phyloP scores from a whole-genome alignment of 2,888 invertebrate species.

The Prionchulus punctatus region DNA sequence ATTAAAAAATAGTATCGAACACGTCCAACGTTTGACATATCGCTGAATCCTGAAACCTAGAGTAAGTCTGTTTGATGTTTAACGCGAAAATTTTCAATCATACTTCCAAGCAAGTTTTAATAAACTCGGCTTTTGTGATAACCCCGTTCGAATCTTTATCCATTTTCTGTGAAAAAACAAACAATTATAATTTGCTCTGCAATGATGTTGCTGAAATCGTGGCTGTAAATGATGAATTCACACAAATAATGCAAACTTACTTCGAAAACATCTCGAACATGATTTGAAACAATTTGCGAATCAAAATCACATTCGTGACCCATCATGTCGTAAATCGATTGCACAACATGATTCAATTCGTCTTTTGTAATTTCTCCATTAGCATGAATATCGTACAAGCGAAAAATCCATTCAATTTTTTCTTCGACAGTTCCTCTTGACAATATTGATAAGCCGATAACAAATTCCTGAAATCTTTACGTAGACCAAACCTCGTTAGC shows the following conservation, averaged over 20 bases:
- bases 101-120: constrained; percentile 65
- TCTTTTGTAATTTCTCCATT: constrained; percentile 36
- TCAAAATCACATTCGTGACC: constrained; percentile 35
- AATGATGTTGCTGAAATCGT: too few relatives aligned
- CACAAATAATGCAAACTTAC: too few relatives aligned
- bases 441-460: constrained; percentile 74
- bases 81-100: background rate
- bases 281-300: constrained; percentile 33
- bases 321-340: constrained; percentile 41
- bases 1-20: background rate
- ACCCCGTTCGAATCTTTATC: constrained; percentile 65
- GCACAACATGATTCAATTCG: constrained; percentile 39
- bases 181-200: background rate
- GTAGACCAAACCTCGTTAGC: background rate
- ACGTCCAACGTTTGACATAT: background rate
- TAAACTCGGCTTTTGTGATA: constrained; percentile 65
- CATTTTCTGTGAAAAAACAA: constrained; percentile 53
- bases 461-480: constrained; percentile 62
- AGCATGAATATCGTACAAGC: constrained; percentile 75
- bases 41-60: background rate
- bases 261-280: constrained; percentile 40
- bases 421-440: constrained; percentile 80
- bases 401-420: constrained; percentile 86
- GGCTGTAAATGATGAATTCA: background rate
- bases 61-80: background rate